phyloP scores from a whole-genome alignment of 1,140 invertebrate species.

The Drosophila parvula region DNA sequence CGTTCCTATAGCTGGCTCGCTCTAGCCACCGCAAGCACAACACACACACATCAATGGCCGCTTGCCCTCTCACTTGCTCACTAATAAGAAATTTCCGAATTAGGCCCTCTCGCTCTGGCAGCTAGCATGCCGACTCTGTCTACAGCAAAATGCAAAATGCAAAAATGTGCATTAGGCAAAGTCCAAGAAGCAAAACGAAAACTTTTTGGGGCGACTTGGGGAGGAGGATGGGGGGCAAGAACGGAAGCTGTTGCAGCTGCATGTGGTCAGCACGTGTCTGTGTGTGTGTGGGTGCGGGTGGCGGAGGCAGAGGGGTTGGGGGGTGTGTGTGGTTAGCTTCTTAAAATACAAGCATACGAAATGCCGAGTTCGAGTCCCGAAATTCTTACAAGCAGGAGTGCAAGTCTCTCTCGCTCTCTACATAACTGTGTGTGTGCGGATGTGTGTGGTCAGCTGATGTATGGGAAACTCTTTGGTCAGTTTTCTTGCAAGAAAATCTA shows the following conservation, averaged over 20 bases:
- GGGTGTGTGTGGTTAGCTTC: slow-evolving; percentile 65
- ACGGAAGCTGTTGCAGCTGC: slow-evolving; percentile 66
- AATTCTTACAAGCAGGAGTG: slow-evolving; percentile 75
- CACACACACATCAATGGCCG: slow-evolving; percentile 21
- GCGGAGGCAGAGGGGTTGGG: slow-evolving; percentile 12
- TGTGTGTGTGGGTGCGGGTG: slow-evolving; percentile 16
- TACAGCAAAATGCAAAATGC: slow-evolving; percentile 75
- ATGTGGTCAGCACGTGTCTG: slow-evolving; percentile 33
- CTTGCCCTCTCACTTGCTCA: slow-evolving; percentile 40
- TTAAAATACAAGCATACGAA: slow-evolving; percentile 69
- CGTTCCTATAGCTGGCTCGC: slow-evolving; percentile 63
- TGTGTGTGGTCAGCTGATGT: slow-evolving; percentile 69
- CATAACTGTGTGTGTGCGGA: slow-evolving; percentile 7
- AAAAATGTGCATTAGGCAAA: slow-evolving; percentile 82
- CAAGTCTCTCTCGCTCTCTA: slow-evolving; percentile 41
- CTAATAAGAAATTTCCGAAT: slow-evolving; percentile 78
- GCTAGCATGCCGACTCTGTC: slow-evolving; percentile 62
- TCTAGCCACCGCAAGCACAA: slow-evolving; percentile 11
- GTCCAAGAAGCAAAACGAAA: slow-evolving; percentile 73
- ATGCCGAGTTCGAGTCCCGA: slow-evolving; percentile 36
- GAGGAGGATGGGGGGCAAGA: slow-evolving; percentile 3
- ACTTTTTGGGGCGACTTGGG: slow-evolving; percentile 36
- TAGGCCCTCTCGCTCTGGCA: slow-evolving; percentile 66
- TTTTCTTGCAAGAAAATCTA: slow-evolving; percentile 82
- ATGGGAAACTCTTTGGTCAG: slow-evolving; percentile 76